Conservation (phyloP, 23 tunicate genomes). For the Trididemnum nubilum region DNA sequence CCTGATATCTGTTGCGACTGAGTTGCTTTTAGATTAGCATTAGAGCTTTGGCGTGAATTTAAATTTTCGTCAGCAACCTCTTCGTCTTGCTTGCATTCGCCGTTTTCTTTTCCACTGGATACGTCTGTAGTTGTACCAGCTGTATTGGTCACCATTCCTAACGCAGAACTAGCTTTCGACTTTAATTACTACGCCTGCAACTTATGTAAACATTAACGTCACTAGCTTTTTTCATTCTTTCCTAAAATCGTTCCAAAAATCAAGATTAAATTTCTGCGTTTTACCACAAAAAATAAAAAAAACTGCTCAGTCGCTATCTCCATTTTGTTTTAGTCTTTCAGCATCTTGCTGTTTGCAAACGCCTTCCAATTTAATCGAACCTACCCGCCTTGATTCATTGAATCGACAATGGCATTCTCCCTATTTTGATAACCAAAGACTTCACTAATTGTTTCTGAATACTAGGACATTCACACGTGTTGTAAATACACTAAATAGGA, state of each 20-base stretch:
- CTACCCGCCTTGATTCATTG: slow-evolving; percentile 35
- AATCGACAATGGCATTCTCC: slow-evolving; percentile 76
- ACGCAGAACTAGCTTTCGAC: not conserved
- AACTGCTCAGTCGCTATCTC: not conserved
- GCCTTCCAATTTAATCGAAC: not conserved
- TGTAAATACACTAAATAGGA: slow-evolving; percentile 78
- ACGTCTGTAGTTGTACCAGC: slow-evolving; percentile 41
- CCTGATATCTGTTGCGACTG: slow-evolving; percentile 15
- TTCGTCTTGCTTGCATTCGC: slow-evolving; percentile 46
- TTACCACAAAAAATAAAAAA: too few relatives aligned
- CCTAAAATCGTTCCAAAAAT: too few relatives aligned
- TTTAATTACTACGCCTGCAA: slow-evolving; percentile 15
- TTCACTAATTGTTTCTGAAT: slow-evolving; percentile 88
- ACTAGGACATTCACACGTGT: slow-evolving; percentile 80
- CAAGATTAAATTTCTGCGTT: too few relatives aligned
- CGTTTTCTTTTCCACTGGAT: slow-evolving; percentile 54
- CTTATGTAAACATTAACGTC: not conserved
- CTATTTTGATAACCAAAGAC: slow-evolving; percentile 85
- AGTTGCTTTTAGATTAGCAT: slow-evolving; percentile 21
- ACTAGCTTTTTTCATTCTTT: too few relatives aligned
- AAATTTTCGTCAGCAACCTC: slow-evolving; percentile 25
- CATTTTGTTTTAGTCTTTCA: slow-evolving; percentile 2
- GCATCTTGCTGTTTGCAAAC: not conserved
- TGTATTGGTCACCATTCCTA: slow-evolving; percentile 77
- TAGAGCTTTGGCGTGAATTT: slow-evolving; percentile 39